phyloP scores from a whole-genome alignment of 1,140 invertebrate species.

The Scaptomyza hsui region DNA sequence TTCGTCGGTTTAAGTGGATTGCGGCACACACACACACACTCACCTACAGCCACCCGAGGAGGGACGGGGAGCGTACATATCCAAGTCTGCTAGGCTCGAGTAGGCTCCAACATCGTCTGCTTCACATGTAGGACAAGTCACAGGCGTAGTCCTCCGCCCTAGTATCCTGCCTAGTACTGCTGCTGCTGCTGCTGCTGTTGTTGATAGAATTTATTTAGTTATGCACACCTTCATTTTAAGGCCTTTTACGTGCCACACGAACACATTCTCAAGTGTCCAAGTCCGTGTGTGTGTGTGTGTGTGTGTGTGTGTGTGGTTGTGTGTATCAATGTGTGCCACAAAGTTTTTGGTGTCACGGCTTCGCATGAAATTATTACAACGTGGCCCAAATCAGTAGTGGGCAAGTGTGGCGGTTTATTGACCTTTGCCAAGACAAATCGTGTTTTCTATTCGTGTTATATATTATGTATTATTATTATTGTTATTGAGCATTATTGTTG shows the following conservation, averaged over 20 bases:
- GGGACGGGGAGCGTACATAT: background rate
- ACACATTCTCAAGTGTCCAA: slow-evolving; percentile 61
- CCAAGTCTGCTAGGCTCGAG: slow-evolving; percentile 31
- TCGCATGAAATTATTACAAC: slow-evolving; percentile 23
- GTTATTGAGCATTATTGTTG: slow-evolving; percentile 1
- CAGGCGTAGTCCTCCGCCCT: background rate
- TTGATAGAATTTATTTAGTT: slow-evolving; percentile 81
- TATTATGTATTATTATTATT: slow-evolving; percentile 12
- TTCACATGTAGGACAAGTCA: slow-evolving; percentile 50
- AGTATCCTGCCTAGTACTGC: background rate
- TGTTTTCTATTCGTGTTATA: slow-evolving; percentile 33
- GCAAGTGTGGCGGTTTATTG: slow-evolving; percentile 34
- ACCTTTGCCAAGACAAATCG: slow-evolving; percentile 34
- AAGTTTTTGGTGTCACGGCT: slow-evolving; percentile 42
- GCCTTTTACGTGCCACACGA: slow-evolving; percentile 75
- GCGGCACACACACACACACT: slow-evolving; percentile 13
- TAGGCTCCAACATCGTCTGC: slow-evolving; percentile 37
- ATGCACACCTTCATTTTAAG: slow-evolving; percentile 79
- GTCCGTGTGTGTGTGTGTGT: slow-evolving; percentile 12
- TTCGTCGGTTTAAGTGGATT: slow-evolving; percentile 40
- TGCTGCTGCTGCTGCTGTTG: slow-evolving; percentile 47
- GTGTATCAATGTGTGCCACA: slow-evolving; percentile 37
- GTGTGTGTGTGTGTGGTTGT: slow-evolving; percentile 8
- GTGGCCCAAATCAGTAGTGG: background rate
- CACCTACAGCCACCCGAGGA: background rate